phyloP scores from a whole-genome alignment of 2,113 vertebrate genomes.

The Eptesicus fuscus region DNA sequence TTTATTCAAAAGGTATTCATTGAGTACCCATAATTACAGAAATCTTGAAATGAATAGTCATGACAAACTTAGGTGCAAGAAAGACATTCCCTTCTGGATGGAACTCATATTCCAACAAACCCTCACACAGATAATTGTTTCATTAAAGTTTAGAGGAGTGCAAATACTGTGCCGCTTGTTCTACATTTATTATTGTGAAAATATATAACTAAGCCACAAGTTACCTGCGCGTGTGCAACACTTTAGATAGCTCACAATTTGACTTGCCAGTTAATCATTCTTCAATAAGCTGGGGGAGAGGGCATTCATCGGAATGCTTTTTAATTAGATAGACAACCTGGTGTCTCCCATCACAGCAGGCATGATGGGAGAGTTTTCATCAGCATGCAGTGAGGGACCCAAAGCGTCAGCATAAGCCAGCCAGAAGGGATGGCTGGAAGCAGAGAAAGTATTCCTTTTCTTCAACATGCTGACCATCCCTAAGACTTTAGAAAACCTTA shows the following conservation, averaged over 20 bases:
- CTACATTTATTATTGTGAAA: not conserved
- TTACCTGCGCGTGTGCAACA: not conserved
- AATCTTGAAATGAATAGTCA: not conserved
- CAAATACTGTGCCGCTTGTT: not conserved
- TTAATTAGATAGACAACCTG: not conserved
- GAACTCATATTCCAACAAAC: not conserved
- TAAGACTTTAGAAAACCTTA: not conserved
- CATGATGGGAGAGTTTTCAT: not conserved
- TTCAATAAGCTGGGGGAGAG: not conserved
- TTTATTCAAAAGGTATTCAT: not conserved
- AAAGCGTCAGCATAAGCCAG: not conserved
- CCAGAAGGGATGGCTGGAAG: not conserved
- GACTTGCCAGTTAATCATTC: not conserved
- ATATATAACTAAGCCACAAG: not conserved
- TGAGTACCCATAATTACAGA: not conserved
- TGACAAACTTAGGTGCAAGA: not conserved
- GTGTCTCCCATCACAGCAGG: not conserved
- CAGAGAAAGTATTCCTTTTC: not conserved
- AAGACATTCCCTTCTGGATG: not conserved
- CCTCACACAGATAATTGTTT: not conserved
- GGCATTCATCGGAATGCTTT: not conserved
- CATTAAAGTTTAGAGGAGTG: not conserved
- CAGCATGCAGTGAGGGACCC: not conserved
- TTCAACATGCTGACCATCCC: not conserved
- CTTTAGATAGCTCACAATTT: not conserved